Conservation (phyloP, 2,113 vertebrate genomes). For the Danio rerio region DNA sequence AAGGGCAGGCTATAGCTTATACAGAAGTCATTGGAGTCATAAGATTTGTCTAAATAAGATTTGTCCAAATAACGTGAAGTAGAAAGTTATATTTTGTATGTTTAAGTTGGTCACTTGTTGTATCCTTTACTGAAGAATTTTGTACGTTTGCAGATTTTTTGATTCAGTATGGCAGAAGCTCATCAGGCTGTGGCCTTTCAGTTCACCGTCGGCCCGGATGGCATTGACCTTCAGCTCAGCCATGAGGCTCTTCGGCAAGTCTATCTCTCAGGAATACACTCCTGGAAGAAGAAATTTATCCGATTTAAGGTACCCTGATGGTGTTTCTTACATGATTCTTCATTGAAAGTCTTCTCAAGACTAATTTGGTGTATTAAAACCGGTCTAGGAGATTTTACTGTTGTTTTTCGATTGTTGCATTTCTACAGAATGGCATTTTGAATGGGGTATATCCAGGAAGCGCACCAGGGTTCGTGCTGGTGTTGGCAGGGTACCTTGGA, state of each 20-base stretch:
- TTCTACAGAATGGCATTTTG: constrained; percentile 57
- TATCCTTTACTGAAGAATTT: background rate
- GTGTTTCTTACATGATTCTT: background rate
- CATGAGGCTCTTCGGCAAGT: constrained; percentile 60
- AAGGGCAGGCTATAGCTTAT: background rate
- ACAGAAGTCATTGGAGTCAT: background rate
- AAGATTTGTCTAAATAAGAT: background rate
- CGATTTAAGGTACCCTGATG: constrained; percentile 52
- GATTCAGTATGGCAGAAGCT: constrained; percentile 59
- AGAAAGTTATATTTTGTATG: background rate
- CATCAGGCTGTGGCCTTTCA: constrained; percentile 62
- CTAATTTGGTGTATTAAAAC: background rate
- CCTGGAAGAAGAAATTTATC: constrained; percentile 61
- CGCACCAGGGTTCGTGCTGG: constrained; percentile 52
- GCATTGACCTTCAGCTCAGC: constrained; percentile 60
- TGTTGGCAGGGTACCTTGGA: constrained; percentile 57
- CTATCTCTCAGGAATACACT: constrained; percentile 60
- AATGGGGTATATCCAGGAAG: constrained; percentile 62
- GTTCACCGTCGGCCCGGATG: constrained; percentile 60
- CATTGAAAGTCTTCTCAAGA: background rate
- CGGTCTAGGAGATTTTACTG: background rate
- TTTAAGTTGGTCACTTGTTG: background rate
- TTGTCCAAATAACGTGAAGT: background rate
- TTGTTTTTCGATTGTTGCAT: background rate
- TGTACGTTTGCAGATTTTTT: background rate